These are phyloP conservation scores for Tetramorium alpestre DNA, from an alignment of 1,140 invertebrate genomes.

Conservation along the genomic window DNA sequence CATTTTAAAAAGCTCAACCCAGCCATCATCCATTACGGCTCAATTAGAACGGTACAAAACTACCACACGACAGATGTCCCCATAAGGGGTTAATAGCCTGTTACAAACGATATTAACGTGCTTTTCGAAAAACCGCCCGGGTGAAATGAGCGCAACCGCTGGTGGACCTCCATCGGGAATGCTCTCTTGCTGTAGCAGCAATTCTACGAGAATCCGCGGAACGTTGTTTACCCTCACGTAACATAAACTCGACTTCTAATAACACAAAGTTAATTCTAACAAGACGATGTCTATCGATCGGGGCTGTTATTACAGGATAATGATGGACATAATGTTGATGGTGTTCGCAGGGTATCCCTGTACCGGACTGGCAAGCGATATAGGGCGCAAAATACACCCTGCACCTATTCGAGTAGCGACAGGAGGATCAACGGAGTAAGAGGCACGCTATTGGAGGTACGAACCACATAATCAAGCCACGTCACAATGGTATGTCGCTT, in stretches of 20 bases:
- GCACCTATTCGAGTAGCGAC: not conserved
- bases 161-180: not conserved
- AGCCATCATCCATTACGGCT: not conserved
- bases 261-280: constrained; percentile 47
- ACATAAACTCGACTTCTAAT: constrained; percentile 47
- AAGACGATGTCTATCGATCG: constrained; percentile 32
- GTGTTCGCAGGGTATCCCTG: constrained; percentile 25
- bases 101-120: not conserved
- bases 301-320: constrained; percentile 58
- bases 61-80: not conserved
- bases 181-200: not conserved
- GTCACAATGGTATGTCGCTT: constrained; percentile 72
- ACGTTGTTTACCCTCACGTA: constrained; percentile 16
- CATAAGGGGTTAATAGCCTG: constrained; percentile 9
- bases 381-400: constrained; percentile 38
- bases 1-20: not conserved
- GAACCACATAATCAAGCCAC: constrained; percentile 71
- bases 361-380: constrained; percentile 43
- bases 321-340: constrained; percentile 62
- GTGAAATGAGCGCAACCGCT: not conserved
- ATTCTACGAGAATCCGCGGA: not conserved
- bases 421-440: constrained; percentile 25
- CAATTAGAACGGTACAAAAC: not conserved
- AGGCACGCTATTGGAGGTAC: constrained; percentile 19
- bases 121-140: not conserved